Evolutionary conservation across 1,140 invertebrate genomes (phyloP).

Genomic region (Saccostrea echinata): DNA sequence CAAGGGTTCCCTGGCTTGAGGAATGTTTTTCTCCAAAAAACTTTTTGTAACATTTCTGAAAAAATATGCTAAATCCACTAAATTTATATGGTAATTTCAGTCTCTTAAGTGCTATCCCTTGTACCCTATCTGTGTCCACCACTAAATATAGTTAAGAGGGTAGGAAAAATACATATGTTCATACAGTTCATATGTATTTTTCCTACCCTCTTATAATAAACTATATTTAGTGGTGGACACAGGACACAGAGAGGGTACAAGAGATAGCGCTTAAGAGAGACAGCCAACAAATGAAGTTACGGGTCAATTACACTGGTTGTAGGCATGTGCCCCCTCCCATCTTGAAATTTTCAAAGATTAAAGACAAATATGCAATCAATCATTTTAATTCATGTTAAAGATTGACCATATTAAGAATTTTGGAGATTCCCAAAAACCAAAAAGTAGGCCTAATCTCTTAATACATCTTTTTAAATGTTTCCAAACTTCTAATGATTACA

Average conservation of each 20-base stretch:
- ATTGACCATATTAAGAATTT: slow-evolving; percentile 6
- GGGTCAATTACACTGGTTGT: slow-evolving; percentile 3
- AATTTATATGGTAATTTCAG: background rate
- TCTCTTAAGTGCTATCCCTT: background rate
- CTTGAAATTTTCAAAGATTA: background rate
- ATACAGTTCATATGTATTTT: background rate
- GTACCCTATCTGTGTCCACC: background rate
- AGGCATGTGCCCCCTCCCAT: background rate
- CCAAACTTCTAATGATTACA: background rate
- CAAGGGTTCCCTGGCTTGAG: background rate
- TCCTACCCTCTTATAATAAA: slow-evolving; percentile 2
- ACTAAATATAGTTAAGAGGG: background rate
- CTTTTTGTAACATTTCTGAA: slow-evolving; percentile 47
- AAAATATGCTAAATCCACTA: background rate
- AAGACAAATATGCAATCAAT: slow-evolving; percentile 5
- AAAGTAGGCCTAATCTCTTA: background rate
- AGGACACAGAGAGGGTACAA: slow-evolving; percentile 2
- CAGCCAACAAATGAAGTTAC: slow-evolving; percentile 6
- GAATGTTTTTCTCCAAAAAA: slow-evolving; percentile 9
- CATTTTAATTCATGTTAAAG: background rate
- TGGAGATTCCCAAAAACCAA: background rate
- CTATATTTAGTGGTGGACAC: background rate
- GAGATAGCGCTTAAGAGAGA: background rate
- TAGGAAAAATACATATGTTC: background rate
- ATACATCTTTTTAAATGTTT: slow-evolving; percentile 1